Evolutionary conservation across 2,113 vertebrate genomes (phyloP).

Genomic region (Spea multiplicata): DNA sequence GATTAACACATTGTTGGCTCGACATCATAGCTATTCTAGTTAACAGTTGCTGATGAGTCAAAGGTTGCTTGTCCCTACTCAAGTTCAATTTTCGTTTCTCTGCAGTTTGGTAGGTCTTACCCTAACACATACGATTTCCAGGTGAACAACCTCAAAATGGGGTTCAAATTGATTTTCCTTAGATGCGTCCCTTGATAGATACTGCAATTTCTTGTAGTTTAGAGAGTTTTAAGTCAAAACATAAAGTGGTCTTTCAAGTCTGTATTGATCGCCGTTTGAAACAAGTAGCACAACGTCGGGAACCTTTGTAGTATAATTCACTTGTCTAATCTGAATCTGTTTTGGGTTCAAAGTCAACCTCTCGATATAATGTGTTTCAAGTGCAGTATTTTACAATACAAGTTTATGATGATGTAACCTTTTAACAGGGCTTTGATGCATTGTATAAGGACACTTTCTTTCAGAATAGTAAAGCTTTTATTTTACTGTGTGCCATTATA

Average conservation of each 20-base stretch:
- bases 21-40: too few species aligned
- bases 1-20: too few species aligned
- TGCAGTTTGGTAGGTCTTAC: too few species aligned
- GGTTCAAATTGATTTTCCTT: neutral
- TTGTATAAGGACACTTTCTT: neutral
- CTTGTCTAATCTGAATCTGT: neutral
- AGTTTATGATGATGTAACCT: neutral
- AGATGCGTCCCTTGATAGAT: neutral
- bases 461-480: neutral
- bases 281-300: neutral
- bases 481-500: neutral
- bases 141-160: neutral
- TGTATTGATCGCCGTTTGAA: neutral
- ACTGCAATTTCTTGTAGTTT: neutral
- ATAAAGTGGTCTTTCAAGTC: neutral
- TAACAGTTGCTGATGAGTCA: too few species aligned
- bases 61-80: too few species aligned
- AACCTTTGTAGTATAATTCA: constrained; percentile 5
- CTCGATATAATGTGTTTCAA: neutral
- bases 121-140: neutral
- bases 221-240: neutral
- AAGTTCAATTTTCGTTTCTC: too few species aligned
- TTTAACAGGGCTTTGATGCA: neutral
- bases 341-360: neutral
- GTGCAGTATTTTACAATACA: neutral